A percentile compares a stretch with the other conserved stretches of the same genome.
These are phyloP conservation scores for Drosophila putrida DNA, from an alignment of 2,888 invertebrate species.

Conservation along the genomic window DNA sequence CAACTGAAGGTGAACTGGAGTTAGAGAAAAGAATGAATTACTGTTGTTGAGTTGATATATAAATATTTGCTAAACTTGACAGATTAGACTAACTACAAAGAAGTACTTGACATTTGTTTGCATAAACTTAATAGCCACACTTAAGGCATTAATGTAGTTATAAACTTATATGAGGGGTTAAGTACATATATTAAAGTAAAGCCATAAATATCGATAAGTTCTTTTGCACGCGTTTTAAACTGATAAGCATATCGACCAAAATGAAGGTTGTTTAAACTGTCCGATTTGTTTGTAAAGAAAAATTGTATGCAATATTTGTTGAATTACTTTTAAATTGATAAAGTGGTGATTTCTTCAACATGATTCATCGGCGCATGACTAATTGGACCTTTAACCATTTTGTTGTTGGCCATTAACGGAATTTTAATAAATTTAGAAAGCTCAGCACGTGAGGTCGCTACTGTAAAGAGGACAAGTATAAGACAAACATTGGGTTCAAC, in stretches of 20 bases:
- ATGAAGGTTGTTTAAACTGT: neutral
- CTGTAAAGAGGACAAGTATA: neutral
- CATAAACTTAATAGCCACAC: neutral
- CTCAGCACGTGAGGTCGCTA: slow-evolving; percentile 10
- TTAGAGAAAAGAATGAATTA: neutral
- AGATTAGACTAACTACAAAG: neutral
- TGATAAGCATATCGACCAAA: neutral
- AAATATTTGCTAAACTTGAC: neutral
- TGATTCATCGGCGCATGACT: neutral
- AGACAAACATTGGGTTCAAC: slow-evolving; percentile 13
- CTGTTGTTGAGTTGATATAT: neutral
- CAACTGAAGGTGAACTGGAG: neutral
- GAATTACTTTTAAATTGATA: neutral
- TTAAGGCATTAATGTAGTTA: neutral
- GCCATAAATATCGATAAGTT: neutral
- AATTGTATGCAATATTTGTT: neutral
- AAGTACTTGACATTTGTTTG: neutral
- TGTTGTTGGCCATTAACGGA: neutral
- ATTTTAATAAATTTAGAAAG: slow-evolving; percentile 11
- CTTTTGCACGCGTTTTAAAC: neutral
- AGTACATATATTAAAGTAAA: neutral
- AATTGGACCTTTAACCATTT: neutral
- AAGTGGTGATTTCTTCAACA: neutral
- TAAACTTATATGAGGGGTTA: neutral
- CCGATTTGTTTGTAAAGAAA: neutral